These are phyloP conservation scores for Andricus quercusramuli DNA, from an alignment of 2,888 invertebrate genomes.

Conservation along the genomic window DNA sequence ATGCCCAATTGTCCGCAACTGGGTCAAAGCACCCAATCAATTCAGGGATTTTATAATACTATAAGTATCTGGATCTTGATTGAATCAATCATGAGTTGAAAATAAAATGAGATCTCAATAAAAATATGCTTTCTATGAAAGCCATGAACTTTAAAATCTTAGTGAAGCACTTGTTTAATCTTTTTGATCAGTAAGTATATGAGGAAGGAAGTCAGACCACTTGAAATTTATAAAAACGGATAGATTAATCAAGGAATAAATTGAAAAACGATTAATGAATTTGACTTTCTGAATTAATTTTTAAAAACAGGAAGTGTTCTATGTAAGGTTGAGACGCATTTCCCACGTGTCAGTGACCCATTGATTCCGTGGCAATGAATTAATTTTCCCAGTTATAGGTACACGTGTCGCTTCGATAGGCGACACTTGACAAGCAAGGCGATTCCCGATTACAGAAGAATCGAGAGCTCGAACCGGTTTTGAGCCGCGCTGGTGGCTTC, in stretches of 20 bases:
- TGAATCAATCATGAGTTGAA: neutral
- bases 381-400: slow-evolving; percentile 54
- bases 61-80: neutral
- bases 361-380: slow-evolving; percentile 54
- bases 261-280: neutral
- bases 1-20: neutral
- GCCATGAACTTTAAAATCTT: no score
- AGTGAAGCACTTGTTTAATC: no score
- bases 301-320: neutral
- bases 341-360: slow-evolving; percentile 52
- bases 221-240: neutral
- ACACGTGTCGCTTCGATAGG: slow-evolving; percentile 48
- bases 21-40: neutral
- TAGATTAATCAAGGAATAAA: neutral
- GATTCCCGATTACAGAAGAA: slow-evolving; percentile 53
- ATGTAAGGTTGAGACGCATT: neutral
- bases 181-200: neutral
- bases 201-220: neutral
- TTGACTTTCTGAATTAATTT: neutral
- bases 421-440: slow-evolving; percentile 54
- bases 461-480: slow-evolving; percentile 54
- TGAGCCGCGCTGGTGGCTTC: slow-evolving; percentile 46
- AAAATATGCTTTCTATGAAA: no score
- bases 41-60: neutral
- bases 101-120: no score